Conservation (phyloP, 2,797 vertebrate genomes). For the Limosa lapponica region DNA sequence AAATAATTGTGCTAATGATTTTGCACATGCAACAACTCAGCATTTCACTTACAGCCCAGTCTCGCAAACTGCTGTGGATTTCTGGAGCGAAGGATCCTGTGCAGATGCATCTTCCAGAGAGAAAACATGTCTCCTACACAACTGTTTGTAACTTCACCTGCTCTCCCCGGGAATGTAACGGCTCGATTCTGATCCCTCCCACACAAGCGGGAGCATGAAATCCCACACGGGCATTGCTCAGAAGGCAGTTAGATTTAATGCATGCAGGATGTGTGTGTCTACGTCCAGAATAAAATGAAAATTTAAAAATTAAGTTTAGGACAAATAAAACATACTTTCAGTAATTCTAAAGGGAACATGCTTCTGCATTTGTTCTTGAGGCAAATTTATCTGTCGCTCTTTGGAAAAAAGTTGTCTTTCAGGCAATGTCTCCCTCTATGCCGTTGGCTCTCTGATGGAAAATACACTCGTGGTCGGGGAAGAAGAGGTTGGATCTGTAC, state of each 20-base stretch:
- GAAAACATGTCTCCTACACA: rapidly evolving
- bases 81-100: not conserved
- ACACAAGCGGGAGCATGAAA: not conserved
- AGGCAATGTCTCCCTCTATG: not conserved
- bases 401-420: not conserved
- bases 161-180: not conserved
- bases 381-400: not conserved
- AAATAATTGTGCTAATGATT: not conserved
- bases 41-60: not conserved
- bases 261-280: not conserved
- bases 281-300: not conserved
- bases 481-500: not conserved
- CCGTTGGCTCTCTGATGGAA: not conserved
- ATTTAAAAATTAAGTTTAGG: not conserved
- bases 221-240: rapidly evolving
- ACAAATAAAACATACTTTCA: not conserved
- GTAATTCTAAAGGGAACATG: not conserved
- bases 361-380: not conserved
- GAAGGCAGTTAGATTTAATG: not conserved
- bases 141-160: not conserved
- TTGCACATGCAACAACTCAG: not conserved
- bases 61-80: not conserved
- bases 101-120: not conserved
- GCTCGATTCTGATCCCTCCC: not conserved
- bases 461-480: rapidly evolving